Percentiles rank a stretch among this genome's conserved stretches.
Evolutionary conservation across 2,888 invertebrate genomes (phyloP).

Genomic region (Timema podura): DNA sequence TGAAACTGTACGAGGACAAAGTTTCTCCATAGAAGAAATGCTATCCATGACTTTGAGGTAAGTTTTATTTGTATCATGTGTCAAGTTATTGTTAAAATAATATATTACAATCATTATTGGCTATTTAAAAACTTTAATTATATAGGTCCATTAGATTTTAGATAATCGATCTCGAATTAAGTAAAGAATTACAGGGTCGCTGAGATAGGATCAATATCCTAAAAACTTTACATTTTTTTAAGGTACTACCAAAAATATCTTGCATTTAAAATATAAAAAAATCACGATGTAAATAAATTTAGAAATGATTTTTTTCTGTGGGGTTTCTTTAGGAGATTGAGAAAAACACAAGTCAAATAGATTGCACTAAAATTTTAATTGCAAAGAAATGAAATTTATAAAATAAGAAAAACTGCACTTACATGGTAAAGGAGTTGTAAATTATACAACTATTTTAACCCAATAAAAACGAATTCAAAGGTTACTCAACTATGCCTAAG

Average conservation of each 20-base stretch:
- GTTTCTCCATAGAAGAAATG: neutral
- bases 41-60: neutral
- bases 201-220: neutral
- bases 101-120: neutral
- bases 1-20: neutral
- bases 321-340: too few species aligned
- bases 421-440: too few species aligned
- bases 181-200: neutral
- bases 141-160: neutral
- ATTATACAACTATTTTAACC: too few species aligned
- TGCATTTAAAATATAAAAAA: conserved; percentile 2
- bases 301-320: too few species aligned
- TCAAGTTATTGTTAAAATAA: neutral
- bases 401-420: too few species aligned
- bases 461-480: too few species aligned
- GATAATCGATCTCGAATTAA: neutral
- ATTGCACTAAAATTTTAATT: too few species aligned
- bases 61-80: neutral
- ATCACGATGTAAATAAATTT: neutral
- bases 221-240: neutral
- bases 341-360: too few species aligned
- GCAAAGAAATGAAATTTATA: too few species aligned
- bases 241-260: neutral
- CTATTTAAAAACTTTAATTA: neutral
- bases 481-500: too few species aligned